Evolutionary conservation across 1,140 invertebrate species (phyloP).

Genomic region (Tetraneura akinire): DNA sequence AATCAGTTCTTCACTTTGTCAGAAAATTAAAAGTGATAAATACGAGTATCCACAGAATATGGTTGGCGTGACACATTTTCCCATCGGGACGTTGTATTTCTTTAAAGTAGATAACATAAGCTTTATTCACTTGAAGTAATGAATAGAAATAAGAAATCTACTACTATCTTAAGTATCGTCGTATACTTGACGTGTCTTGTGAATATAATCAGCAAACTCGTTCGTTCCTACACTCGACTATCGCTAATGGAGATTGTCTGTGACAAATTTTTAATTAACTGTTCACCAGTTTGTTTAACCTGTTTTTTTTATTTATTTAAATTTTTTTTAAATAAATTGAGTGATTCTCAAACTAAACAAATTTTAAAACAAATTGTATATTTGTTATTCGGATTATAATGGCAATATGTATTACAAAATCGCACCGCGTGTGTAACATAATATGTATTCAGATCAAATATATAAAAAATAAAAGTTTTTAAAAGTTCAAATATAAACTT

Average conservation of each 20-base stretch:
- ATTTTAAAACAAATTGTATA: too few species aligned
- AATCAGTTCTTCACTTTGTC: conserved; percentile 7
- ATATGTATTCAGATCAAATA: neutral
- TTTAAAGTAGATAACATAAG: neutral
- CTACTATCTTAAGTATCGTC: conserved; percentile 23
- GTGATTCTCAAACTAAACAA: too few species aligned
- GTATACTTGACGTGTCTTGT: conserved; percentile 13
- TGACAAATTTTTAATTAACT: neutral
- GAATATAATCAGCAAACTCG: neutral
- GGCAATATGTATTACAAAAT: too few species aligned
- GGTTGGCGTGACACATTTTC: neutral
- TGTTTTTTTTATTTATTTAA: too few species aligned
- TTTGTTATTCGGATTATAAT: too few species aligned
- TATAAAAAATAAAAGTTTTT: neutral
- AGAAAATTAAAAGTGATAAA: conserved; percentile 30
- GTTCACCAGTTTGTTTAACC: too few species aligned
- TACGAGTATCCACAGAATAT: conserved; percentile 14
- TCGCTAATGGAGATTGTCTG: neutral
- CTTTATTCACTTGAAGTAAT: neutral
- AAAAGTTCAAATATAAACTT: too few species aligned
- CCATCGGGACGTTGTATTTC: neutral
- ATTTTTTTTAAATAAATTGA: too few species aligned
- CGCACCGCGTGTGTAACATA: neutral
- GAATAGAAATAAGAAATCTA: conserved; percentile 34
- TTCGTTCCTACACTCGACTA: conserved; percentile 6